Evolutionary conservation across 2,888 invertebrate genomes (phyloP), one percentile per base, ranked within the genome.

Genomic region (Drosophila recens): DNA sequence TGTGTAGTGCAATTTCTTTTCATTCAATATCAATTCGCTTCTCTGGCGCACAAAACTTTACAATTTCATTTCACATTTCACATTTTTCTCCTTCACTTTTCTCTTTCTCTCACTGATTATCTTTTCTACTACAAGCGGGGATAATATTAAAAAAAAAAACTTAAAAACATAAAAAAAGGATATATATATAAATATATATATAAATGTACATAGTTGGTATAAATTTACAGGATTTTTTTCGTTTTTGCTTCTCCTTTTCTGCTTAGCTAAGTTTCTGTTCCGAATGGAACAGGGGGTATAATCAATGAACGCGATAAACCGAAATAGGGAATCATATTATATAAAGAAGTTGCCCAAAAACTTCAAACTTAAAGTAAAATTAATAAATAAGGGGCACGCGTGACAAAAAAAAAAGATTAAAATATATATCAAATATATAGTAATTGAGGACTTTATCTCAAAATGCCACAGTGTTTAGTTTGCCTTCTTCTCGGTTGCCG

Each of bases 1-100:
- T 74, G 51, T 73, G 49, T 73, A 43, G 58, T 71, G 65, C 72
- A 66, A 51, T 72, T 65, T 65, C 64, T 61, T 72, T 78, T 72
- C 78, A 74, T 74, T 74, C 75, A 79, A 67, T 79, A 68, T 78
- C 78, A 78, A 72, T 79, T 75, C 57, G 63, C 65, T 66, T 68
- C 43, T 49, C 42, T 38, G 58, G 63, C 62, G 61, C 48, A 59
- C 48, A 68, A 64, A 54, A 63, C 43, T 70, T 79, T 74, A 74
- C 73, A 70, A 74, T 76, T 79, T 72, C 67, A 79, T 51, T 79
- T 77, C 48, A 67, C 72, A 33, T 53, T 66, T 52, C 15, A 59
- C 27, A 27, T 62, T 20, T 43, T 58, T 46, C 34, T n/a, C n/a
- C 48, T 48, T 38, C 38, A 46, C 54, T 27, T 53, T 61, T 45